phyloP scores from a whole-genome alignment of 2,888 invertebrate species.

The Metacarcinus magister region DNA sequence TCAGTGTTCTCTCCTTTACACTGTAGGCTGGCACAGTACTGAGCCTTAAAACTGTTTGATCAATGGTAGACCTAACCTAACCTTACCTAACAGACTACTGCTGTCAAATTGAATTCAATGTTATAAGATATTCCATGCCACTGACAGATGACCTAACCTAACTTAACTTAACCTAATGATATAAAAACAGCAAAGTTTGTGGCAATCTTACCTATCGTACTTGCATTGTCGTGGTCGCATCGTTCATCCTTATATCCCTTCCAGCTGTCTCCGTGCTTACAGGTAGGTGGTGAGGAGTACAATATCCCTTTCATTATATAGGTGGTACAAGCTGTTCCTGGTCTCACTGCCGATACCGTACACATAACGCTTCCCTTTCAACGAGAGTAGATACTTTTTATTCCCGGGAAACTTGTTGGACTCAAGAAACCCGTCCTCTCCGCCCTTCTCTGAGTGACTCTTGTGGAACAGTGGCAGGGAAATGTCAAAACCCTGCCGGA shows the following conservation, averaged over 20 bases:
- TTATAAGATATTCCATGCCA: too few species aligned
- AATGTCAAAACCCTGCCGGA: slow-evolving; percentile 96
- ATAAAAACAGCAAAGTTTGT: neutral
- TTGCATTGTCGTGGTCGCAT: slow-evolving; percentile 97
- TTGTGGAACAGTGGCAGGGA: slow-evolving; percentile 97
- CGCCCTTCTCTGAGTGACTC: slow-evolving; percentile 94
- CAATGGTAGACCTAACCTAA: too few species aligned
- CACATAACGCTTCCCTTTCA: slow-evolving; percentile 98
- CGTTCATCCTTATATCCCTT: slow-evolving; percentile 97
- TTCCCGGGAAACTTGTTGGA: slow-evolving; percentile 93
- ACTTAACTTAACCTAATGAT: too few species aligned
- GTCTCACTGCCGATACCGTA: slow-evolving; percentile 99
- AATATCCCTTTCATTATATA: slow-evolving; percentile 97
- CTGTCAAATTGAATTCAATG: too few species aligned
- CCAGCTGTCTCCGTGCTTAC: slow-evolving; percentile 99
- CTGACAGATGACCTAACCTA: too few species aligned
- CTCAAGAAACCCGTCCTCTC: slow-evolving; percentile 90
- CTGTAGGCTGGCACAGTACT: too few species aligned
- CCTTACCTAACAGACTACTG: too few species aligned
- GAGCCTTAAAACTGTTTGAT: too few species aligned
- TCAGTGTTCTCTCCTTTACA: too few species aligned
- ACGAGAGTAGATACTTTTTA: slow-evolving; percentile 94
- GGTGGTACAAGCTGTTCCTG: slow-evolving; percentile 97
- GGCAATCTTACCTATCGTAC: slow-evolving; percentile 93
- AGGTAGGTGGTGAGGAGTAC: slow-evolving; percentile 98